Percentiles rank a stretch among this genome's conserved stretches.
phyloP scores from a whole-genome alignment of 2,113 vertebrate genomes.

The Gallinago media region DNA sequence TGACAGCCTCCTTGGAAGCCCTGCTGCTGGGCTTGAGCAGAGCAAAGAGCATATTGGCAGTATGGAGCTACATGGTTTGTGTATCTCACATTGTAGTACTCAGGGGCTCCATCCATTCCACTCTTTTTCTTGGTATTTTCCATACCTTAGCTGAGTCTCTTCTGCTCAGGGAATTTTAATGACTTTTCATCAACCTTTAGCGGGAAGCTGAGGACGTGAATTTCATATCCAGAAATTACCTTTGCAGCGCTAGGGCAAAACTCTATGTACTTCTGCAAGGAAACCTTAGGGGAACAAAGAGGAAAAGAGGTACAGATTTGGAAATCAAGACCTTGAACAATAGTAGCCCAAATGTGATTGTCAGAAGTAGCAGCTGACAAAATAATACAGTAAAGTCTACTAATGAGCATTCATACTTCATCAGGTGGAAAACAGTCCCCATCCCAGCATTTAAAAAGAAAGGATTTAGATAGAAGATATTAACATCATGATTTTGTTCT shows the following conservation, averaged over 20 bases:
- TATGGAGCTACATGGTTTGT: rapidly evolving
- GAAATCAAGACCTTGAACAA: background rate
- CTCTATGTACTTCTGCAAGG: background rate
- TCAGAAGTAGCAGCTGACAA: background rate
- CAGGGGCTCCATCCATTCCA: background rate
- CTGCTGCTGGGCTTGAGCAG: background rate
- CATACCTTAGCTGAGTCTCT: background rate
- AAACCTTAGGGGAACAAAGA: background rate
- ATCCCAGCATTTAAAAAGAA: background rate
- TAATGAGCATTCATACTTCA: background rate
- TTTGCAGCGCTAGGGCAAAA: background rate
- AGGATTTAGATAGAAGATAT: background rate
- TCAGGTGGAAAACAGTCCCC: background rate
- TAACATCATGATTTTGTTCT: background rate
- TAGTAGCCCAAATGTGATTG: background rate
- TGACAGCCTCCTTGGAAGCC: background rate
- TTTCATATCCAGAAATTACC: background rate
- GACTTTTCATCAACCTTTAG: background rate
- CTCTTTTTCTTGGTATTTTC: background rate
- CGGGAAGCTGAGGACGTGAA: background rate
- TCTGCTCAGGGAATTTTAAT: background rate
- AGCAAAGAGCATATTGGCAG: rapidly evolving
- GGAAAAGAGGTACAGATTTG: background rate
- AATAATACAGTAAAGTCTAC: background rate
- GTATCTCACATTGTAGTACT: background rate